Evolutionary conservation across 2,888 invertebrate genomes (phyloP), one percentile per base, ranked within the genome.

Genomic region (Eupithecia inturbata): DNA sequence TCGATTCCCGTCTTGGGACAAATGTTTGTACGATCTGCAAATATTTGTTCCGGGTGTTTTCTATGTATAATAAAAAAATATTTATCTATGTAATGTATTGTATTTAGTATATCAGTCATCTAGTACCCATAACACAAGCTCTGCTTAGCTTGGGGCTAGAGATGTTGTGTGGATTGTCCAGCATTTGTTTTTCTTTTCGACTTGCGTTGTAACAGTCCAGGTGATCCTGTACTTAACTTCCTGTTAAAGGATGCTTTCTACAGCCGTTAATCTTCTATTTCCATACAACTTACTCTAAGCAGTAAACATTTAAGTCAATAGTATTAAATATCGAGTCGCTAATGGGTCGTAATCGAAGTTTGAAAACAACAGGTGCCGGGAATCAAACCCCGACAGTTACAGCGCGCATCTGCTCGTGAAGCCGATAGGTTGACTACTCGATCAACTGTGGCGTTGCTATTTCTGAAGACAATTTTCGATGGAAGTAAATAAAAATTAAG

Each of bases 271-370:
- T 2, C 45, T n/a, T 70, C 72, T 72, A 72, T 70, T 69, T 72
- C n/a, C 28, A 57, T 68, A 74, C 57, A 68, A 68, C 64, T 64
- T 70, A 75, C 60, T 39, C 7, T 7, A 68, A 73, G 73, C 69
- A 76, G 31, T 78, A 75, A 79, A 74, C 68, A 73, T 41, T 36
- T 67, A 75, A 79, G 79, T 81, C 79, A 79, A 80, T 84, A 86
- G 90, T 90, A 90, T 91, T 92, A 89, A 89, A 90, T 93, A 90
- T 92, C 92, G 86, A 83, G 83, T 83, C 87, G 80, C 93, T 94
- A 94, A 94, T 94, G 94, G 93, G 80, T 81, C 86, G 91, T 89
- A 89, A 92, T 93, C 90, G 93, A 92, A 91, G 88, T 89, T 88
- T 83, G 87, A 90, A 91, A 91, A 92, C 92, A 93, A 90, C 94